Evolutionary conservation across 2,888 invertebrate genomes (phyloP), one percentile per base, ranked within the genome.

Genomic region (Tinea pellionella): DNA sequence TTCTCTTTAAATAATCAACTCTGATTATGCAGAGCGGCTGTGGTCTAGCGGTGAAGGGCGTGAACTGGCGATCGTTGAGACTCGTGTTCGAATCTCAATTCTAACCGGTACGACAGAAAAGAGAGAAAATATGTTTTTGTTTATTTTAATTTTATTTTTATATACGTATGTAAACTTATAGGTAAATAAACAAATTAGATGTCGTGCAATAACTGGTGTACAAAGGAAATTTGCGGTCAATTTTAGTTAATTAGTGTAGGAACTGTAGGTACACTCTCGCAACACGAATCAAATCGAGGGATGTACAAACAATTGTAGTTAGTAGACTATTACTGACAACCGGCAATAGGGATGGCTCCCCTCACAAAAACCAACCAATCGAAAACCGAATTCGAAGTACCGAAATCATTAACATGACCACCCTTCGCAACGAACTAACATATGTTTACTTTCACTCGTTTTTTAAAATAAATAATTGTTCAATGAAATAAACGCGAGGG

Each of bases 371-470:
- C 69, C 74, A 68, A 75, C 85, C 86, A 85, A 86, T 86, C 59
- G 57, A 47, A 47, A 55, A 43, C 32, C 41, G 24, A 53, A 76
- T 69, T 66, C 65, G 32, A 72, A 63, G 63, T 68, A 65, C 68
- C 70, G 67, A 66, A 73, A 73, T 73, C 71, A 76, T 78, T 77
- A 78, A 68, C 56, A 61, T 66, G 64, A 66, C 68, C 78, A 78
- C 85, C 84, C 83, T 75, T 64, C 69, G 65, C 57, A 32, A 57
- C 57, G 57, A 57, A 57, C 53, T 6, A 57, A 83, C 86, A 85
- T 86, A 85, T 84, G 84, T 78, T 81, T 71, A 74, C 74, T 75
- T 80, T 84, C 80, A 80, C 75, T 72, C 29, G 2, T 53, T 53
- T 77, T 73, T 69, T 65, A 77, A 81, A 85, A 84, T 83, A 84